Percentiles rank a stretch among this genome's conserved stretches.
Conservation (phyloP, 2,888 invertebrate genomes). For the Phengaris alcon region DNA sequence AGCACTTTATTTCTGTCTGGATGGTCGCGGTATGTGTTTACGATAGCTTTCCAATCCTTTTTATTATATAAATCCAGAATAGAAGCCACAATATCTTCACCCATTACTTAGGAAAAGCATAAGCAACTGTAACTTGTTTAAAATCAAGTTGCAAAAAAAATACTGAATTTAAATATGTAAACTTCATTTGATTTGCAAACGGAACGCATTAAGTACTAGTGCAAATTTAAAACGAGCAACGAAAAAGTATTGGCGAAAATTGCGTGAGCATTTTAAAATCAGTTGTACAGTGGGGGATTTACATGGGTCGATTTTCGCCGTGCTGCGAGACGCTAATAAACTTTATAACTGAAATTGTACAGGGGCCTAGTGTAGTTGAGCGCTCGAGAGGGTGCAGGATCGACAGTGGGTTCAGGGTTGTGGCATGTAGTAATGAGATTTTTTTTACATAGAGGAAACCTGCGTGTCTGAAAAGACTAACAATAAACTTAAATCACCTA, state of each 20-base stretch:
- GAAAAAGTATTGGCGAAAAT: constrained; percentile 9
- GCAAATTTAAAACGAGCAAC: constrained; percentile 5
- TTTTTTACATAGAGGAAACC: too few relatives aligned
- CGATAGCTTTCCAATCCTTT: constrained; percentile 71
- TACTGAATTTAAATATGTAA: too few relatives aligned
- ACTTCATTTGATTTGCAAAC: too few relatives aligned
- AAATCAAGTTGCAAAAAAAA: background rate
- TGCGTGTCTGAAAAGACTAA: too few relatives aligned
- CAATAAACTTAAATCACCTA: too few relatives aligned
- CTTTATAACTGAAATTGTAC: too few relatives aligned
- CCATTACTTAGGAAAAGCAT: constrained; percentile 45
- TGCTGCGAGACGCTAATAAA: too few relatives aligned
- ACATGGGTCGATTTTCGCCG: too few relatives aligned
- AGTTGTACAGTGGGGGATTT: background rate
- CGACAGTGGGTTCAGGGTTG: too few relatives aligned
- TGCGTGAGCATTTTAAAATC: constrained; percentile 17
- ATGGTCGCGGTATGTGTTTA: constrained; percentile 67
- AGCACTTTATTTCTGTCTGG: constrained; percentile 78
- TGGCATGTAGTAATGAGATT: too few relatives aligned
- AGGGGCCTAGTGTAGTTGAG: too few relatives aligned
- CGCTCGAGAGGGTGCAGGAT: too few relatives aligned
- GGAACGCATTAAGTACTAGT: background rate
- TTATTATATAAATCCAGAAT: constrained; percentile 63
- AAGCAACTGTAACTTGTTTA: background rate
- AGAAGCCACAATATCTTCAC: constrained; percentile 58